Conservation (phyloP, 2,113 vertebrate species). For the Dromas ardeola region DNA sequence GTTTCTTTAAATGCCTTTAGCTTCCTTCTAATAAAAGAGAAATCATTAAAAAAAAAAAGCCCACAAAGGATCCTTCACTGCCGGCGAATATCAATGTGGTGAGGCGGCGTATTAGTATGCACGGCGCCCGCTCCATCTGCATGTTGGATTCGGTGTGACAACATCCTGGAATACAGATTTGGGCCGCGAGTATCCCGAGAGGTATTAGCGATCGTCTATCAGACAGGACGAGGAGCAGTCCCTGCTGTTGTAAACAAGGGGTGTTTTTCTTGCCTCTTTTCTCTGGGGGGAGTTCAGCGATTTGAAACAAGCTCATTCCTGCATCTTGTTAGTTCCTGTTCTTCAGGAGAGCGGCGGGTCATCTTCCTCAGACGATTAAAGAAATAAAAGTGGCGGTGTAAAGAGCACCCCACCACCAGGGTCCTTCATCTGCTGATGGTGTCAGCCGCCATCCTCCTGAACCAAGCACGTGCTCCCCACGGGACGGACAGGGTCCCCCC, state of each 20-base stretch:
- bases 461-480: accelerated
- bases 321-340: neutral
- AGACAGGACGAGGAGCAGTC: conserved; percentile 23
- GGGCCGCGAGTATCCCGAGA: neutral
- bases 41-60: neutral
- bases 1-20: conserved; percentile 24
- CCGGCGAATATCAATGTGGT: neutral
- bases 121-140: neutral
- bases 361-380: neutral
- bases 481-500: accelerated
- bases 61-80: conserved; percentile 14
- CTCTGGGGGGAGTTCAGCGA: neutral
- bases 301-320: conserved; percentile 27
- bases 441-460: accelerated
- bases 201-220: neutral
- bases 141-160: conserved; percentile 22
- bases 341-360: accelerated
- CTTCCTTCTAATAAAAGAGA: conserved; percentile 55
- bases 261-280: conserved; percentile 9
- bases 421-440: neutral
- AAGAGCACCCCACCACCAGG: neutral
- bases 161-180: conserved; percentile 59
- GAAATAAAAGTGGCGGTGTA: neutral
- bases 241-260: conserved; percentile 41
- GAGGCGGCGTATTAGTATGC: neutral